Conservation (phyloP, 2,888 invertebrate species). For the Monoplex corrugatus region DNA sequence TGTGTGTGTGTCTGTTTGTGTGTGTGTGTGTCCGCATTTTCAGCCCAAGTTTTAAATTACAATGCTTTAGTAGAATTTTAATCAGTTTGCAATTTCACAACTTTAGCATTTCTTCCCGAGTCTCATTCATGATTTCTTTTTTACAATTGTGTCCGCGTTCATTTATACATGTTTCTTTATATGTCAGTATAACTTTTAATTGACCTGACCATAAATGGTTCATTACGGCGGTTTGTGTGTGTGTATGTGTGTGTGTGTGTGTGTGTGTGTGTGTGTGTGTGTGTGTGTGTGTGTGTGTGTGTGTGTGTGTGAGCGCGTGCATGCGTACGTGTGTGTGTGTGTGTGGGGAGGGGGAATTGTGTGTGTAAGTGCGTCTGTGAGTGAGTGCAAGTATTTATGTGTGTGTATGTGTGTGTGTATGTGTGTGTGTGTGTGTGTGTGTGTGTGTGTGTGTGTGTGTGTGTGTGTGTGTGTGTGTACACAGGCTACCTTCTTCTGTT, state of each 20-base stretch:
- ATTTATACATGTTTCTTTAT: not conserved
- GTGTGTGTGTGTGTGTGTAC: not conserved
- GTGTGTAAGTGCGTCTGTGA: not conserved
- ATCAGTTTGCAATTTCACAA: not conserved
- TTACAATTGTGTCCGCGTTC: not conserved
- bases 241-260: not conserved
- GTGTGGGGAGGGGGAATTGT: too few species aligned
- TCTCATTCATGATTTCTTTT: not conserved
- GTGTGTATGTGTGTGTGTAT: not conserved
- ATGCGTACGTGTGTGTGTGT: too few species aligned
- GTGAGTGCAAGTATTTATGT: not conserved
- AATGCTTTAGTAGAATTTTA: not conserved
- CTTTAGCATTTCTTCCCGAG: not conserved
- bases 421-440: not conserved
- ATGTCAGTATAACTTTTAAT: not conserved
- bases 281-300: slow-evolving; percentile 20
- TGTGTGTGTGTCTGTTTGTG: not conserved
- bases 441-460: not conserved
- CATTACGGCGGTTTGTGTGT: too few species aligned
- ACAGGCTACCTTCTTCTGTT: too few species aligned
- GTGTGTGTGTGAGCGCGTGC: too few species aligned
- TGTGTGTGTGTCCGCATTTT: not conserved
- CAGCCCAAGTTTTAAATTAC: not conserved
- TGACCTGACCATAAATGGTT: too few species aligned
- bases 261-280: not conserved